Conservation (phyloP, 2,113 vertebrate genomes). For the Leuciscus idus region DNA sequence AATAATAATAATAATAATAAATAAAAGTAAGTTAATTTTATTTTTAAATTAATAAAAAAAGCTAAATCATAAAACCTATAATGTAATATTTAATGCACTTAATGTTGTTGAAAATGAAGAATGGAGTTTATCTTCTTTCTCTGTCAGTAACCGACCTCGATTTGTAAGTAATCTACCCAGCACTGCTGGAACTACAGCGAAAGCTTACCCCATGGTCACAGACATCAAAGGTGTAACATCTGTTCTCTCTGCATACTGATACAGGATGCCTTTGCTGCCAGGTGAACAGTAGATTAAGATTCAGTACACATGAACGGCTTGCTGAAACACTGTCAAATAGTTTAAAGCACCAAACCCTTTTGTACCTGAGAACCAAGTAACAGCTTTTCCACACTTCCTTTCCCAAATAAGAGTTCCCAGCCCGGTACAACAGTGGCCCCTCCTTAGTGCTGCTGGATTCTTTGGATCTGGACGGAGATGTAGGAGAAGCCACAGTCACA, state of each 20-base stretch:
- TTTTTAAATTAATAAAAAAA: too few relatives aligned
- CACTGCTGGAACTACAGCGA: not conserved
- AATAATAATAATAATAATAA: too few relatives aligned
- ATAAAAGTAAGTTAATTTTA: too few relatives aligned
- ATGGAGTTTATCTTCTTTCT: too few relatives aligned
- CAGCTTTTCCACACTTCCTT: slow-evolving; percentile 94
- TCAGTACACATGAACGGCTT: slow-evolving; percentile 9
- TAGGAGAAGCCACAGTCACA: slow-evolving; percentile 69
- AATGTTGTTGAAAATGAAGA: too few relatives aligned
- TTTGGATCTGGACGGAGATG: slow-evolving; percentile 54
- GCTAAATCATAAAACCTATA: too few relatives aligned
- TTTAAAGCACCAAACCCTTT: not conserved
- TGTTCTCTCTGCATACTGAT: slow-evolving; percentile 89
- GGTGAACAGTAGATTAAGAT: not conserved
- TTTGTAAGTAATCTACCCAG: too few relatives aligned
- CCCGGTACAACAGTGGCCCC: slow-evolving; percentile 86
- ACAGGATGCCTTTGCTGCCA: slow-evolving; percentile 87
- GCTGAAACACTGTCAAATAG: not conserved
- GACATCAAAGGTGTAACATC: slow-evolving; percentile 88
- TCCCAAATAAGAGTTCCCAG: slow-evolving; percentile 90
- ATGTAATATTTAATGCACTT: too few relatives aligned
- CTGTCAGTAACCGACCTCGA: too few relatives aligned
- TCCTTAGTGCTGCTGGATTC: slow-evolving; percentile 81
- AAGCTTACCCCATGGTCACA: slow-evolving; percentile 92
- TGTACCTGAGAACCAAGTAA: slow-evolving; percentile 92